A percentile compares a stretch with the other conserved stretches of the same genome.
Conservation (phyloP, 2,113 vertebrate species). For the Zapus hudsonius region DNA sequence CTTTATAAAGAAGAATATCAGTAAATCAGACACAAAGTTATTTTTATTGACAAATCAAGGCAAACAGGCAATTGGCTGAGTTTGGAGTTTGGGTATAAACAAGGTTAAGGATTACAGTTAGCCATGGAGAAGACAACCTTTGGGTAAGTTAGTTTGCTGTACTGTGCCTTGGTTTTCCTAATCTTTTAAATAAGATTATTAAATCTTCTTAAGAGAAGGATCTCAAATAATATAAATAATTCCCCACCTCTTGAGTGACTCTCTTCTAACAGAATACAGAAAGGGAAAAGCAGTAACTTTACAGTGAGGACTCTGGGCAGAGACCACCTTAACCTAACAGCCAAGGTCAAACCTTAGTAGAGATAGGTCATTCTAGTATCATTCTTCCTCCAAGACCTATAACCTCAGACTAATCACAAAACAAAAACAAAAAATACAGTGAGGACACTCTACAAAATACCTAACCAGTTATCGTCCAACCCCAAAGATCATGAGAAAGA, state of each 20-base stretch:
- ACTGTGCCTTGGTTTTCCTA: constrained; percentile 10
- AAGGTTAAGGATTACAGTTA: neutral
- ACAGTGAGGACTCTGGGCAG: neutral
- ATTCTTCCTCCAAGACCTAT: neutral
- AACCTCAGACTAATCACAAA: neutral
- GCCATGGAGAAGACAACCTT: neutral
- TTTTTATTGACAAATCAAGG: neutral
- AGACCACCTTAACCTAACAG: neutral
- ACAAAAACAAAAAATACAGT: neutral
- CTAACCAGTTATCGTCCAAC: neutral
- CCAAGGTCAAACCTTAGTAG: neutral
- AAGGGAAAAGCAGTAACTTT: neutral
- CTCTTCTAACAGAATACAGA: neutral
- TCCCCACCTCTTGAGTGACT: neutral
- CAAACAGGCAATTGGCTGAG: no score
- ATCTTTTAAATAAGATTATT: neutral
- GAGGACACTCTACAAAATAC: neutral
- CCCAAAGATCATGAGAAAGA: neutral
- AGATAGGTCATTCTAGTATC: neutral
- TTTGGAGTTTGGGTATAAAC: neutral
- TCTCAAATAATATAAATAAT: neutral
- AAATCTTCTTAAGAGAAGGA: constrained; percentile 29
- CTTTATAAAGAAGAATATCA: no score
- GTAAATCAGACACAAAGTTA: neutral
- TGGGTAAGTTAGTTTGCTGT: neutral